Evolutionary conservation across 2,113 vertebrate genomes (phyloP).

Genomic region (Eolophus roseicapilla): DNA sequence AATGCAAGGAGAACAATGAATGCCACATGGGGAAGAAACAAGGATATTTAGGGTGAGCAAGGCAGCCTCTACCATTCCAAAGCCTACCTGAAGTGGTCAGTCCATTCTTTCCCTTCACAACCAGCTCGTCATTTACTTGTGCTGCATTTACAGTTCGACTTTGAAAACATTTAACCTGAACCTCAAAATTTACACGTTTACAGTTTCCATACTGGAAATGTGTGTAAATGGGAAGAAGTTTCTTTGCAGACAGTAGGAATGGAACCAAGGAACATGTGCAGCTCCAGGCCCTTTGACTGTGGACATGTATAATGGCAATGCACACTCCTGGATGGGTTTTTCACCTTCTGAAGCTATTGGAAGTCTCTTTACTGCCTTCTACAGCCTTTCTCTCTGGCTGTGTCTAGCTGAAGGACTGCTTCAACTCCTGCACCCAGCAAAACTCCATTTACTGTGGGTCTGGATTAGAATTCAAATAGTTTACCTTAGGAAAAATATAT

Average conservation of each 20-base stretch:
- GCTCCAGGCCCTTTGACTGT: rapidly evolving
- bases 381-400: too few species aligned
- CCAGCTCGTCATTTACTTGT: not conserved
- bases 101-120: not conserved
- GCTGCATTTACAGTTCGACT: not conserved
- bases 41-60: not conserved
- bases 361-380: not conserved
- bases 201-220: not conserved
- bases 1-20: not conserved
- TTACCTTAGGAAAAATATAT: rapidly evolving
- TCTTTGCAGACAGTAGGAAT: not conserved
- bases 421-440: not conserved
- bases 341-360: not conserved
- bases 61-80: not conserved
- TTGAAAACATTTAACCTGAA: not conserved
- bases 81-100: not conserved
- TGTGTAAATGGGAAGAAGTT: not conserved
- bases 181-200: not conserved
- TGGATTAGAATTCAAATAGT: not conserved
- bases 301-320: rapidly evolving
- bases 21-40: not conserved
- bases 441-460: not conserved
- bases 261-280: rapidly evolving
- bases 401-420: not conserved
- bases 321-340: not conserved